Conservation (phyloP, 2,113 vertebrate genomes). For the Myrmecobius fasciatus region DNA sequence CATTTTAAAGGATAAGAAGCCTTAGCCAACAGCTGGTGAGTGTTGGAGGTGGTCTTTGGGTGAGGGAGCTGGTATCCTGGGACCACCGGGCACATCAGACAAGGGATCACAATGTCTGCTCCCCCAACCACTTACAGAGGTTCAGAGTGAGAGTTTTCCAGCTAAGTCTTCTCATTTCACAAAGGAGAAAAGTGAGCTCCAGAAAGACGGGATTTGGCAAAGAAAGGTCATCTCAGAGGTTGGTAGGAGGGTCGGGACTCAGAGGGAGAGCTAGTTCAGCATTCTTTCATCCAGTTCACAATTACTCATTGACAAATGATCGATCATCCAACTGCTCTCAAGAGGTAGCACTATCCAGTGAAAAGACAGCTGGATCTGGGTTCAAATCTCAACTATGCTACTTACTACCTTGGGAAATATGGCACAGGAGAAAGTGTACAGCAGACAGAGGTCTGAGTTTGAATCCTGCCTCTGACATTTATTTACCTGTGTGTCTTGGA, state of each 20-base stretch:
- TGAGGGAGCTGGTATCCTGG: background rate
- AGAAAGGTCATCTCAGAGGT: no score
- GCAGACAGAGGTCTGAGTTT: no score
- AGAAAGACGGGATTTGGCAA: background rate
- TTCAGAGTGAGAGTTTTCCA: background rate
- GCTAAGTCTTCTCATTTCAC: background rate
- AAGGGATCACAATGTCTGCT: background rate
- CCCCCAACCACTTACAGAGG: background rate
- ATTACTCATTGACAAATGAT: background rate
- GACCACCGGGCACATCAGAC: background rate
- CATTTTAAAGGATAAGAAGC: background rate
- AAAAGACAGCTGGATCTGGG: background rate
- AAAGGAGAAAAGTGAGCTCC: background rate
- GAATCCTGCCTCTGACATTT: background rate
- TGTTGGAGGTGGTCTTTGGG: background rate
- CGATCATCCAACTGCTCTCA: no score
- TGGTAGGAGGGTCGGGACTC: no score
- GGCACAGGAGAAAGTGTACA: background rate
- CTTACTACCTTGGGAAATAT: background rate
- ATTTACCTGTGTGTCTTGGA: background rate
- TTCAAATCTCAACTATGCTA: background rate
- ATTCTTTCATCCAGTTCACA: no score
- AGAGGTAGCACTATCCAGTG: no score
- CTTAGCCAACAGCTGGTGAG: no score
- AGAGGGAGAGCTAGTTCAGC: no score